Base-by-base conservation (phyloP, 92 coral and sea anemone species). In the Diadumene lineata region DNA sequence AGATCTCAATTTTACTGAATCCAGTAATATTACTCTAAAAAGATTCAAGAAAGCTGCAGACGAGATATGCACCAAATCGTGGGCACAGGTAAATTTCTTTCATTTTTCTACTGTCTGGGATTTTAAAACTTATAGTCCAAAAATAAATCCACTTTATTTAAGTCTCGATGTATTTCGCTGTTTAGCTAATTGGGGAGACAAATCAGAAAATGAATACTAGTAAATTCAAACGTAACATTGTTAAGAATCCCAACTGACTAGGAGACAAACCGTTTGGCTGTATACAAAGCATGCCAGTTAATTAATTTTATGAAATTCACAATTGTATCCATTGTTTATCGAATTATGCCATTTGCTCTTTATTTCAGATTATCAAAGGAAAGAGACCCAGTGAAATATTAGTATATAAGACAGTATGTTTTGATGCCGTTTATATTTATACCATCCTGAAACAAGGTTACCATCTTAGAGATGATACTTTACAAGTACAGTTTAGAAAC, bases 351-450 rank as follows among this genome's bases (percentile, higher is more conserved):
- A n/a, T n/a, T n/a, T n/a, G n/a, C n/a, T n/a, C n/a, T n/a, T n/a
- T 66, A 48, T 66, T 19, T 11, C 65, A 77, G 82, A 38, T 56
- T 81, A 79, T 70, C 33, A 44, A 43, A 0, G 73, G 34, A 9
- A 69, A 78, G 24, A 81, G 86, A 32, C 62, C 89, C 15, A 66
- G 75, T 29, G 51, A 70, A 0, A 75, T 11, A 4, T 60, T 60
- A 26, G 66, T 76, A 28, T 64, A 80, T 31, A 67, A 86, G 28
- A 56, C 70, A 7, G 81, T 81, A 30, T 94, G 98, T 50, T 89
- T 94, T 69, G 90, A 92, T 46, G 92, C 88, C 18, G 94, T 88
- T 73, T 94, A 88, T 55, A 51, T 94, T 10, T 76, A 76, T 66
- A 68, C 94, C 21, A 75, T 94, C 29, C 87, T 94, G 16, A 80